A percentile compares a stretch with the other conserved stretches of the same genome.
phyloP scores from a whole-genome alignment of 2,888 invertebrate genomes.

The Physocephala rufipes region DNA sequence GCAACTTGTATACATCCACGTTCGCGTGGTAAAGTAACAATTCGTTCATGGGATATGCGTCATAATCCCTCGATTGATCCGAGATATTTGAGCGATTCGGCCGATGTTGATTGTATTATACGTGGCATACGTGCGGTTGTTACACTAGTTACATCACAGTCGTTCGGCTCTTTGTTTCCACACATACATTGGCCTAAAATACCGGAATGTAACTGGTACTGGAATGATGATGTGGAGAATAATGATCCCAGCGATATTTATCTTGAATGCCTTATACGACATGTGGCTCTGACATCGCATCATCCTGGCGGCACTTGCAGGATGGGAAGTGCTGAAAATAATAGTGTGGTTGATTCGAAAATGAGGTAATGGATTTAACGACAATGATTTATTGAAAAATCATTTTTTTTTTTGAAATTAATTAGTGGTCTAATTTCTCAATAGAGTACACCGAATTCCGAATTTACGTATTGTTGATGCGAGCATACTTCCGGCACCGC shows the following conservation, averaged over 20 bases:
- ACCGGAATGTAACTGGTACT: constrained; percentile 68
- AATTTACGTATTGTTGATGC: constrained; percentile 81
- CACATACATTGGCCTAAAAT: constrained; percentile 74
- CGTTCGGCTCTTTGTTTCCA: constrained; percentile 72
- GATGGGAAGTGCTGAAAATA: constrained; percentile 69
- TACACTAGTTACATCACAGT: constrained; percentile 66
- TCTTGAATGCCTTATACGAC: constrained; percentile 73
- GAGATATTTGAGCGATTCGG: constrained; percentile 73
- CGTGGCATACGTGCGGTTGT: constrained; percentile 72
- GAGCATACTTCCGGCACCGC: constrained; percentile 80
- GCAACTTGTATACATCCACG: constrained; percentile 75
- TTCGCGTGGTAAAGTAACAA: constrained; percentile 74
- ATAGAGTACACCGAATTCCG: constrained; percentile 72
- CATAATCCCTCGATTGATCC: constrained; percentile 77
- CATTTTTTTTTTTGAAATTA: constrained; percentile 6
- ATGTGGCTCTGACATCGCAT: constrained; percentile 76
- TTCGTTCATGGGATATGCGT: constrained; percentile 70
- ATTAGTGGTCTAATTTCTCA: too few relatives aligned
- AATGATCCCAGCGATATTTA: constrained; percentile 67
- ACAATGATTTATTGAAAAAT: not conserved
- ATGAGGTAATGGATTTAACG: constrained; percentile 67
- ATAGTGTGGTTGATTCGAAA: constrained; percentile 75
- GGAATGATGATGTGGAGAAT: constrained; percentile 64
- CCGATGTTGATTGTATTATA: constrained; percentile 73
- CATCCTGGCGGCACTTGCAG: constrained; percentile 83